Evolutionary conservation across 2,797 vertebrate species (phyloP).

Genomic region (Takifugu ocellatus): DNA sequence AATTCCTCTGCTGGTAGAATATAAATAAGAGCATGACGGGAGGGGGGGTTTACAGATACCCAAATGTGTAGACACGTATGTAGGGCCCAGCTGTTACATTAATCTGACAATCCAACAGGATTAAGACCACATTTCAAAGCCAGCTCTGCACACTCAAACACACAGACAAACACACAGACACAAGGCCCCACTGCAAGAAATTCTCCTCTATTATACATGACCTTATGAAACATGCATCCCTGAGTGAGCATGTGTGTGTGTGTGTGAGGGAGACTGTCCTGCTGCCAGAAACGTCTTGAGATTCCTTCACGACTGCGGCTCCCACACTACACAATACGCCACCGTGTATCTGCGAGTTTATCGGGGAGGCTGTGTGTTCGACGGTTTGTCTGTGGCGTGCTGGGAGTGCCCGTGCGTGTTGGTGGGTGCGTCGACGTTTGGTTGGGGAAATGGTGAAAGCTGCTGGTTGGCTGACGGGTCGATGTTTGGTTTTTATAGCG

Average conservation of each 20-base stretch:
- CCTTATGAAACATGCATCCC: conserved; percentile 63
- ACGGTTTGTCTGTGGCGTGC: conserved; percentile 19
- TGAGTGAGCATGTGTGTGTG: conserved; percentile 17
- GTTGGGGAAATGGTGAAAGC: conserved; percentile 39
- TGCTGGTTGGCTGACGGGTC: conserved; percentile 49
- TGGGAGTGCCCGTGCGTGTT: conserved; percentile 4
- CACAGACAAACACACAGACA: conserved; percentile 21
- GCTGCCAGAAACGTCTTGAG: conserved; percentile 58
- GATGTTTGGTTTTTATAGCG: conserved; percentile 53
- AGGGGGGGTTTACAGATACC: conserved; percentile 33
- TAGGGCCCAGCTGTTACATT: conserved; percentile 72
- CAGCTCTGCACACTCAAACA: conserved; percentile 15
- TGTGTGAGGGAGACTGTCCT: conserved; percentile 37
- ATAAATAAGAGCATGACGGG: conserved; percentile 20
- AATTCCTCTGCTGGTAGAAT: conserved; percentile 10
- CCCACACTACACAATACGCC: conserved; percentile 44
- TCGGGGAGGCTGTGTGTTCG: conserved; percentile 15
- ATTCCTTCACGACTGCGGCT: conserved; percentile 51
- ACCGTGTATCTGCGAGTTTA: conserved; percentile 21
- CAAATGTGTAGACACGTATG: conserved; percentile 59
- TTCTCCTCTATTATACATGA: conserved; percentile 67
- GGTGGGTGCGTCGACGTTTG: conserved; percentile 38
- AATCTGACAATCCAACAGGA: conserved; percentile 76
- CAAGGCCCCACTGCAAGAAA: conserved; percentile 45
- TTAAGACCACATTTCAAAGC: conserved; percentile 63